Evolutionary conservation across 2,888 invertebrate species (phyloP).

Genomic region (Rhagonycha fulva): DNA sequence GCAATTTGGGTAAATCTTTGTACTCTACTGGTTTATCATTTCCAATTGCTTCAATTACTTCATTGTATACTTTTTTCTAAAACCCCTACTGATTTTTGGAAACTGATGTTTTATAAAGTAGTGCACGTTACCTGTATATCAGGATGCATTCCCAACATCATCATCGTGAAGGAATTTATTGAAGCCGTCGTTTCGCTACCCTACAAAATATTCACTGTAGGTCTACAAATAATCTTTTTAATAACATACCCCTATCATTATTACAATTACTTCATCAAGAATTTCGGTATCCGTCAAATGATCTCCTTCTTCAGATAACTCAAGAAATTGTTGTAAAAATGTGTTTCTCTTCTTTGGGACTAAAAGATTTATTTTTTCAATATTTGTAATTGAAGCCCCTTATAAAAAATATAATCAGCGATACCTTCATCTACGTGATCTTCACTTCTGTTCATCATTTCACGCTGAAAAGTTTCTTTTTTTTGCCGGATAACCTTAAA

Average conservation of each 20-base stretch:
- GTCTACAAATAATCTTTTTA: too few relatives aligned
- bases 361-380: background rate
- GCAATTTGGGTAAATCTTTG: constrained; percentile 19
- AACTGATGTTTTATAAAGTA: background rate
- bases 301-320: background rate
- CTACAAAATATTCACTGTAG: constrained; percentile 20
- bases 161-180: constrained; percentile 37
- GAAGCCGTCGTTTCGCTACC: constrained; percentile 44
- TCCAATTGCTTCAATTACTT: constrained; percentile 22
- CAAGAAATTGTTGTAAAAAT: constrained; percentile 56
- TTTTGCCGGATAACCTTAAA: constrained; percentile 6
- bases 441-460: background rate
- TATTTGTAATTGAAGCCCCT: too few relatives aligned
- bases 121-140: constrained; percentile 40
- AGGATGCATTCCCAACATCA: constrained; percentile 39
- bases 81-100: background rate
- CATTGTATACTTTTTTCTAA: constrained; percentile 25
- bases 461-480: background rate
- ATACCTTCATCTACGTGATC: constrained; percentile 56
- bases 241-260: constrained; percentile 29
- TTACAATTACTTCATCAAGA: constrained; percentile 29
- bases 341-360: constrained; percentile 46
- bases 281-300: constrained; percentile 24
- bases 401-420: too few relatives aligned
- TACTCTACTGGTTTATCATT: background rate